Conservation (phyloP, 1,140 invertebrate genomes). For the Myzus persicae region DNA sequence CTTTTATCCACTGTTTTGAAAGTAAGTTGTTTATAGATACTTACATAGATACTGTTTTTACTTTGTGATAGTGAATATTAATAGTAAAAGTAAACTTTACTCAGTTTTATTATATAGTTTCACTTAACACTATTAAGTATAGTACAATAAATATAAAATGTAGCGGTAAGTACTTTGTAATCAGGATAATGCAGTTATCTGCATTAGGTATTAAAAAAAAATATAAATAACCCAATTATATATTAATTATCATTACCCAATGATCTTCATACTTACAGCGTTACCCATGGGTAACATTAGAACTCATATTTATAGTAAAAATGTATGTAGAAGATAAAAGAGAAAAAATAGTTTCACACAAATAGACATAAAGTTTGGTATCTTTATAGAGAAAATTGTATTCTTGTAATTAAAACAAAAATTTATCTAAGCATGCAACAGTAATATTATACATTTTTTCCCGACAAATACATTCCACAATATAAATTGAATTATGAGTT, state of each 20-base stretch:
- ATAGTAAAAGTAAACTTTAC: neutral
- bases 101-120: no score
- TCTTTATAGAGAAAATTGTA: no score
- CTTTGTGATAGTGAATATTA: neutral
- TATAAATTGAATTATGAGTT: neutral
- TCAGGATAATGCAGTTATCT: neutral
- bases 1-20: neutral
- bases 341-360: neutral
- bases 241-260: neutral
- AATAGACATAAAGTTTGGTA: neutral
- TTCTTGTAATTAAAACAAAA: no score
- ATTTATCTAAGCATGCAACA: neutral
- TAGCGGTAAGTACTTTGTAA: neutral
- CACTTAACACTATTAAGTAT: neutral
- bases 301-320: neutral
- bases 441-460: neutral
- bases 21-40: neutral
- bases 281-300: neutral
- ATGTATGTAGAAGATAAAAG: no score
- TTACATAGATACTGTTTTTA: neutral
- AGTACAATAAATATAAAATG: neutral
- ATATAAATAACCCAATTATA: neutral
- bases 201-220: neutral
- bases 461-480: neutral
- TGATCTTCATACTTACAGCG: neutral